These are phyloP conservation scores for Chesias legatella DNA, from an alignment of 2,888 invertebrate genomes.

Conservation along the genomic window DNA sequence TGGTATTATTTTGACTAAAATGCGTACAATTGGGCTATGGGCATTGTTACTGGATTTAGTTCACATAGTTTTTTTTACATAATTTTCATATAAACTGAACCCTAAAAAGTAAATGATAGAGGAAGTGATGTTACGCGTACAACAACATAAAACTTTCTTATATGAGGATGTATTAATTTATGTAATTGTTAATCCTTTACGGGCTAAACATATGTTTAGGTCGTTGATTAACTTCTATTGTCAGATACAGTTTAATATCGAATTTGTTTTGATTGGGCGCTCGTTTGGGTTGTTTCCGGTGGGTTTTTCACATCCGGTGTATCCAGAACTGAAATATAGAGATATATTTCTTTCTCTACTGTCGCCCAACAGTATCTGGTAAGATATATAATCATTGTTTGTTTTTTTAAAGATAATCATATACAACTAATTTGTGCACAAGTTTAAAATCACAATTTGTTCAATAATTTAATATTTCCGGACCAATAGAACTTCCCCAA, in stretches of 20 bases:
- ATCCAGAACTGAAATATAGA: constrained; percentile 17
- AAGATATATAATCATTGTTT: too few species aligned
- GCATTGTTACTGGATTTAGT: too few species aligned
- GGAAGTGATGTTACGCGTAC: constrained; percentile 76
- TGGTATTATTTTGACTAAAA: too few species aligned
- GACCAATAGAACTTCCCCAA: too few species aligned
- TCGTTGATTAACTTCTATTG: constrained; percentile 60
- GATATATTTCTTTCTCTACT: too few species aligned
- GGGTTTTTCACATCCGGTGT: constrained; percentile 44
- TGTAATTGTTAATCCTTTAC: constrained; percentile 74
- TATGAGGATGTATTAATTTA: constrained; percentile 76
- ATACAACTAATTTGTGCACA: too few species aligned
- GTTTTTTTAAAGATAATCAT: too few species aligned
- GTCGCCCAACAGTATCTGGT: too few species aligned
- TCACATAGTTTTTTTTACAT: too few species aligned
- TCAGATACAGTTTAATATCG: constrained; percentile 65
- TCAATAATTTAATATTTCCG: too few species aligned
- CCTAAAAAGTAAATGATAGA: constrained; percentile 55
- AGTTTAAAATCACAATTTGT: too few species aligned
- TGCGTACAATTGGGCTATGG: too few species aligned
- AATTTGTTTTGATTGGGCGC: constrained; percentile 70
- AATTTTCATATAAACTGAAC: background rate
- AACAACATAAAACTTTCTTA: constrained; percentile 59
- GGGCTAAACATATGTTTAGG: constrained; percentile 67
- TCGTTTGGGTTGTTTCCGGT: constrained; percentile 59